Conservation (phyloP, 1,140 invertebrate species). For the Fragariocoptes setiger region DNA sequence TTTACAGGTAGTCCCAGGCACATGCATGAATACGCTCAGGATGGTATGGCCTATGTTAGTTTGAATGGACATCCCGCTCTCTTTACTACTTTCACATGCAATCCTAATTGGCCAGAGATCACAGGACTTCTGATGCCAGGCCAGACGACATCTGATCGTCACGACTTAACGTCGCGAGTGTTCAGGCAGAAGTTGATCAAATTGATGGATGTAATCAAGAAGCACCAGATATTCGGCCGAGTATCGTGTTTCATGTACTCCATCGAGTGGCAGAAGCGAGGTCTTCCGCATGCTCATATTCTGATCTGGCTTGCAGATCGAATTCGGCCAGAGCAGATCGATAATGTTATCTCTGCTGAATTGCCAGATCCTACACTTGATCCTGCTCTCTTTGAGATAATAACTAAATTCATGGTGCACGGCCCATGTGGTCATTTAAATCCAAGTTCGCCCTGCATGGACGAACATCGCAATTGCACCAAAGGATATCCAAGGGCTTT, state of each 20-base stretch:
- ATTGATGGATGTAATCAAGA: constrained; percentile 13
- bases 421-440: constrained; percentile 12
- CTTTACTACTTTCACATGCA: constrained; percentile 20
- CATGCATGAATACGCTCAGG: constrained; percentile 11
- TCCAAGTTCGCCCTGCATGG: constrained; percentile 12
- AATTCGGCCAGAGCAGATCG: constrained; percentile 1
- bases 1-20: constrained; percentile 4
- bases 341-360: constrained; percentile 8
- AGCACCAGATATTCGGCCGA: constrained; percentile 6
- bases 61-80: constrained; percentile 16
- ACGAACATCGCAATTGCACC: constrained; percentile 8
- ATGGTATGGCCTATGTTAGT: constrained; percentile 14
- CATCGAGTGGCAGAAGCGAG: constrained; percentile 19
- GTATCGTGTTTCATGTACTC: constrained; percentile 11
- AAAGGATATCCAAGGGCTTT: constrained; percentile 9
- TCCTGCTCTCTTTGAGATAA: constrained; percentile 14
- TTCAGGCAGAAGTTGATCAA: constrained; percentile 16
- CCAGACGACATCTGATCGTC: constrained; percentile 14
- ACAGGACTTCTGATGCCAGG: constrained; percentile 11
- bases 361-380: constrained; percentile 12
- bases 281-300: constrained; percentile 17
- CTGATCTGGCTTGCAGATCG: constrained; percentile 11
- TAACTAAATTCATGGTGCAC: constrained; percentile 17
- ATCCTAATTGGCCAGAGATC: constrained; percentile 21
- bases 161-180: constrained; percentile 16